A percentile compares a stretch with the other conserved stretches of the same genome.
Conservation (phyloP, 2,888 invertebrate species). For the Gordius sp. region DNA sequence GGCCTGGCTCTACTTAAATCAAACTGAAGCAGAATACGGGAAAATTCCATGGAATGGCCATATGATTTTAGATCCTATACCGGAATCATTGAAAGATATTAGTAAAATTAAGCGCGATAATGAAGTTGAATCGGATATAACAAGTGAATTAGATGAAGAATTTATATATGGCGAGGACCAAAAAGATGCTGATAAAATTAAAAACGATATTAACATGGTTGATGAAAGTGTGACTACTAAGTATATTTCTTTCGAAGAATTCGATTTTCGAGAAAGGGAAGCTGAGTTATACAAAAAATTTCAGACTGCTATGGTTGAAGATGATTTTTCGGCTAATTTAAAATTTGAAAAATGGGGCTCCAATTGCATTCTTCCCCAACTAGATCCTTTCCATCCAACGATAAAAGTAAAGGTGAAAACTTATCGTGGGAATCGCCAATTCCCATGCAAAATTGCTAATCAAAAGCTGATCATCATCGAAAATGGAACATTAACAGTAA, state of each 20-base stretch:
- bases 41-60: too few relatives aligned
- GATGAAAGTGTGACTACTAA: too few relatives aligned
- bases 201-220: too few relatives aligned
- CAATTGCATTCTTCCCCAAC: not conserved
- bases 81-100: too few relatives aligned
- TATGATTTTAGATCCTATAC: too few relatives aligned
- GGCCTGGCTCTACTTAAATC: too few relatives aligned
- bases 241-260: slow-evolving; percentile 3
- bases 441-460: not conserved
- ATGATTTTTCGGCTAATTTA: not conserved
- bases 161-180: too few relatives aligned
- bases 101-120: too few relatives aligned
- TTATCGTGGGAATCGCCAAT: not conserved
- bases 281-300: not conserved
- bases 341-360: slow-evolving; percentile 4
- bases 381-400: not conserved
- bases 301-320: not conserved
- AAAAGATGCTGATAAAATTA: too few relatives aligned
- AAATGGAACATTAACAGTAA: slow-evolving; percentile 1
- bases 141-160: too few relatives aligned
- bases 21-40: too few relatives aligned
- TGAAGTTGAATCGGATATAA: too few relatives aligned
- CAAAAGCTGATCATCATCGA: not conserved
- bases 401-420: not conserved
- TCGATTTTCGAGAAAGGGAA: not conserved